Percentiles rank a stretch among this genome's conserved stretches.
Conservation (phyloP, 2,113 vertebrate genomes). For the Alces alces region DNA sequence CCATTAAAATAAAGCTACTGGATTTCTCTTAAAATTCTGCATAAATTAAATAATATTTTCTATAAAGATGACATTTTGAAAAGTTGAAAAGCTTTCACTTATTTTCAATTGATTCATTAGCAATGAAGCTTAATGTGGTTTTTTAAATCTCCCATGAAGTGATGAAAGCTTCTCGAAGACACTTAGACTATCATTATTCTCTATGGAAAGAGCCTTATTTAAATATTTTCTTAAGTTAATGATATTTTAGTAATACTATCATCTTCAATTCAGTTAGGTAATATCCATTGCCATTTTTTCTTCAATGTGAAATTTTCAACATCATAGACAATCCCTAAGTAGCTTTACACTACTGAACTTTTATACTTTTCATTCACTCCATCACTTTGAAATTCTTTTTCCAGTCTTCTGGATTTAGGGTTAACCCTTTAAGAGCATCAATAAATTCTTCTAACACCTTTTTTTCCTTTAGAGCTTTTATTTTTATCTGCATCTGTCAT, state of each 20-base stretch:
- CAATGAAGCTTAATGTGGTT: neutral
- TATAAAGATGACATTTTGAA: neutral
- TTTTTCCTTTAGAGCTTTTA: neutral
- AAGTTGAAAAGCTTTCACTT: neutral
- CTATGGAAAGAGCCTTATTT: neutral
- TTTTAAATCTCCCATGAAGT: neutral
- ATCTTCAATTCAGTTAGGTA: neutral
- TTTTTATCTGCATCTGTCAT: neutral
- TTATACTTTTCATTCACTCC: neutral
- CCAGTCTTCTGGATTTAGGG: neutral
- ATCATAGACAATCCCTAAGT: neutral
- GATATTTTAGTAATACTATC: neutral
- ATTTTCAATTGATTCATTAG: conserved; percentile 3
- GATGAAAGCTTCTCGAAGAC: neutral
- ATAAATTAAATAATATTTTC: neutral
- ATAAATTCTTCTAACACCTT: neutral
- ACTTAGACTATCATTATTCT: neutral
- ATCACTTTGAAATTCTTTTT: neutral
- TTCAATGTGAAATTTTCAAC: neutral
- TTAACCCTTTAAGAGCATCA: neutral
- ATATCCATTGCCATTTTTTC: neutral
- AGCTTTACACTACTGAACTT: neutral
- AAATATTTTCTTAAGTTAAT: conserved; percentile 6
- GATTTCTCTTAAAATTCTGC: neutral
- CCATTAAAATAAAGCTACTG: neutral